Evolutionary conservation across 2,888 invertebrate genomes (phyloP).

Genomic region (Adelphocoris suturalis): DNA sequence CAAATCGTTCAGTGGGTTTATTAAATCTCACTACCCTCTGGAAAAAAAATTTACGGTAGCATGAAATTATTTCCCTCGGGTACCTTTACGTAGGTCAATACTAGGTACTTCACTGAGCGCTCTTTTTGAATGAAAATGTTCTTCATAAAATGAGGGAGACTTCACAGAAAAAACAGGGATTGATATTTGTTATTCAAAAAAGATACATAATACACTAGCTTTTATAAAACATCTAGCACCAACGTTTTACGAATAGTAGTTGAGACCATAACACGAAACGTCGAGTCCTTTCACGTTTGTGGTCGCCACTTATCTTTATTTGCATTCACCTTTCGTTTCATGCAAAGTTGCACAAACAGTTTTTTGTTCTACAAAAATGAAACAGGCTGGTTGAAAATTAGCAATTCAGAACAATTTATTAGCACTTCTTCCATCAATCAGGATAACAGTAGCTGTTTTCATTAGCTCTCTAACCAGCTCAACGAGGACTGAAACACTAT

Average conservation of each 20-base stretch:
- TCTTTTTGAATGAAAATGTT: too few relatives aligned
- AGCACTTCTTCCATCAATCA: not conserved
- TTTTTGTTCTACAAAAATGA: not conserved
- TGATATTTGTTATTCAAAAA: not conserved
- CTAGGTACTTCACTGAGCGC: too few relatives aligned
- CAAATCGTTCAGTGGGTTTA: too few relatives aligned
- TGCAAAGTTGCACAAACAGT: not conserved
- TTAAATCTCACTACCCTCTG: too few relatives aligned
- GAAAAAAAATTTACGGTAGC: too few relatives aligned
- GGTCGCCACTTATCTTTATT: conserved; percentile 1
- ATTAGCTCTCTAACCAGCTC: too few relatives aligned
- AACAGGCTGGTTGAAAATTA: not conserved
- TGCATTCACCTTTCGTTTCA: not conserved
- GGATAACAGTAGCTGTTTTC: not conserved
- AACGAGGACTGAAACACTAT: too few relatives aligned
- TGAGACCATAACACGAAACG: not conserved
- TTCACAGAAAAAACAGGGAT: too few relatives aligned
- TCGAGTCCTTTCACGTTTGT: not conserved
- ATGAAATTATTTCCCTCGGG: too few relatives aligned
- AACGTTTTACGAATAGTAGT: too few relatives aligned
- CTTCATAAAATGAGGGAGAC: too few relatives aligned
- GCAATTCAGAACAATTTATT: not conserved
- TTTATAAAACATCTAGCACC: not conserved
- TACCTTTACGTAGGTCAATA: too few relatives aligned
- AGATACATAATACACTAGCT: not conserved